A percentile compares a stretch with the other conserved stretches of the same genome.
phyloP scores from a whole-genome alignment of 2,113 vertebrate genomes.

The Brienomyrus brachyistius region DNA sequence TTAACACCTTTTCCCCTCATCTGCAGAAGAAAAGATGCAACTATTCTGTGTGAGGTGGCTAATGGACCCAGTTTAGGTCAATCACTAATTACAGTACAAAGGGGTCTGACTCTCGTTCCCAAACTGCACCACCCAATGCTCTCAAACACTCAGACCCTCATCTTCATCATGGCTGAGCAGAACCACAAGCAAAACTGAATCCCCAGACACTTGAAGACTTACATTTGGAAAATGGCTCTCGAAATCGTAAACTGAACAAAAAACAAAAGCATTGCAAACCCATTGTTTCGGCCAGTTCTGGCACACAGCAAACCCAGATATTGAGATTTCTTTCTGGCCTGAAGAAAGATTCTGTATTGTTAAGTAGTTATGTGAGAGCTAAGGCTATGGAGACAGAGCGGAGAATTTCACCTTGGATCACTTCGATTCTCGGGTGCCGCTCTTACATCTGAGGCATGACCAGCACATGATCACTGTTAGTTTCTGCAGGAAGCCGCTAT shows the following conservation, averaged over 20 bases:
- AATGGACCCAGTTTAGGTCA: neutral
- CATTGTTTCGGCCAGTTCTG: neutral
- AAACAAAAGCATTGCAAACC: neutral
- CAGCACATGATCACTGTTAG: neutral
- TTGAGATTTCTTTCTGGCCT: neutral
- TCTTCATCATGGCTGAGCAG: neutral
- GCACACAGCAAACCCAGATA: neutral
- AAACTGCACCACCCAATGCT: neutral
- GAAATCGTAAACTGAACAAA: neutral
- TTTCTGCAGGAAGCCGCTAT: neutral
- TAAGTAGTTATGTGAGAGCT: neutral
- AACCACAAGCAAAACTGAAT: neutral
- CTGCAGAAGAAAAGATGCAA: too few species aligned
- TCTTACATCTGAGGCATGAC: neutral
- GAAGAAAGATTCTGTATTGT: neutral
- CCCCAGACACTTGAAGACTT: neutral
- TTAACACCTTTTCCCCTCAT: too few species aligned
- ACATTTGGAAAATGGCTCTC: neutral
- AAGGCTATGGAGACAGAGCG: neutral
- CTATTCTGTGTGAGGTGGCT: neutral
- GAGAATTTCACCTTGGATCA: neutral
- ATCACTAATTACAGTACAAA: neutral
- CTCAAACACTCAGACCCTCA: neutral
- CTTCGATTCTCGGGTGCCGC: neutral
- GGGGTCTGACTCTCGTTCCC: neutral